Evolutionary conservation across 2,888 invertebrate genomes (phyloP).

Genomic region (Eulithis prunata): DNA sequence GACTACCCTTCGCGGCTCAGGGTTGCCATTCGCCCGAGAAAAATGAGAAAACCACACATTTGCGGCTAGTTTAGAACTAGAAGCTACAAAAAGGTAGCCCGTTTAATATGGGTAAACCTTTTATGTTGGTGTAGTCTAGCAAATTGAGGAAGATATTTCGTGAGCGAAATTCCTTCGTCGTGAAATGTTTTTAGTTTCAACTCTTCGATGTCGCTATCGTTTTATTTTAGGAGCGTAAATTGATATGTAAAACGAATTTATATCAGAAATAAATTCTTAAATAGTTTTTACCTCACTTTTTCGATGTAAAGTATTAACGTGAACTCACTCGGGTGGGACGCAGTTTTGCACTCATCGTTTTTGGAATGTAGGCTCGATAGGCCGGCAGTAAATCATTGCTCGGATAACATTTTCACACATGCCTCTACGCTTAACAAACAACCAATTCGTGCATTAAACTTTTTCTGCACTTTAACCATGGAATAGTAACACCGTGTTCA

Average conservation of each 20-base stretch:
- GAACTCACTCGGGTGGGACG: neutral
- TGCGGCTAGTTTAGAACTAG: slow-evolving; percentile 27
- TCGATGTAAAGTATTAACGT: neutral
- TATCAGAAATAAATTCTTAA: too few species aligned
- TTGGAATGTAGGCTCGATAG: neutral
- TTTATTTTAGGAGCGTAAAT: neutral
- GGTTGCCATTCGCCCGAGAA: slow-evolving; percentile 35
- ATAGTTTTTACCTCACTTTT: too few species aligned
- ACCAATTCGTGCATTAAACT: neutral
- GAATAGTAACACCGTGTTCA: too few species aligned
- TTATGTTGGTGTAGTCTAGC: slow-evolving; percentile 24
- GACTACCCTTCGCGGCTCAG: slow-evolving; percentile 53
- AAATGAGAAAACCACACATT: slow-evolving; percentile 26
- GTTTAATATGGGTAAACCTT: slow-evolving; percentile 10
- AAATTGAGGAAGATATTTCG: slow-evolving; percentile 23
- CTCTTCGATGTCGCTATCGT: neutral
- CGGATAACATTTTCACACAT: neutral
- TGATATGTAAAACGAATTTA: too few species aligned
- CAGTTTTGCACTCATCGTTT: neutral
- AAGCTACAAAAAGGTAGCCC: slow-evolving; percentile 22
- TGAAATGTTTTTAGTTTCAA: slow-evolving; percentile 15
- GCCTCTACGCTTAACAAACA: neutral
- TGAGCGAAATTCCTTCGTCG: slow-evolving; percentile 14
- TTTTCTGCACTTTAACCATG: neutral
- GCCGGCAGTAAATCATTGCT: neutral